Percentiles rank a stretch among this genome's conserved stretches.
Evolutionary conservation across 1,140 invertebrate genomes (phyloP).

Genomic region (Calosoma granatense): DNA sequence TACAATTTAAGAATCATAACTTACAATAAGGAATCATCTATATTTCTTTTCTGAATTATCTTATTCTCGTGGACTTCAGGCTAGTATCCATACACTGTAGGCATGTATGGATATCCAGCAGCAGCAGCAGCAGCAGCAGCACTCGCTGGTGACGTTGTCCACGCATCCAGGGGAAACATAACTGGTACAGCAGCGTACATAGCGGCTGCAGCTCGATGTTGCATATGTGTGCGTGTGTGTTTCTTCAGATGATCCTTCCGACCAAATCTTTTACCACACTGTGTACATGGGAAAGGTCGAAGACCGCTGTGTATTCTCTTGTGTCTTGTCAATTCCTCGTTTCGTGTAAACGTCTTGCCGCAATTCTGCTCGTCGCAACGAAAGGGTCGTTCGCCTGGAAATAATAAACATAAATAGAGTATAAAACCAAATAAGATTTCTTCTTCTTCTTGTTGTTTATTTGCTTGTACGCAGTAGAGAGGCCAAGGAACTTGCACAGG

Average conservation of each 20-base stretch:
- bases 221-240: constrained; percentile 61
- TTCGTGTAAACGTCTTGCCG: constrained; percentile 83
- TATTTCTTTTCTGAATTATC: no score
- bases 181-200: constrained; percentile 29
- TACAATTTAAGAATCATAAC: no score
- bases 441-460: constrained; percentile 1
- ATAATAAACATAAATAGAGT: constrained; percentile 17
- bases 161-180: constrained; percentile 30
- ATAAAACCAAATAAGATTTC: not conserved
- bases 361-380: constrained; percentile 75
- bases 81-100: not conserved
- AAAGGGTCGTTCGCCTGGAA: constrained; percentile 71
- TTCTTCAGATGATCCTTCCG: constrained; percentile 82
- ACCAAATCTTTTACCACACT: constrained; percentile 80
- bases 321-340: constrained; percentile 87
- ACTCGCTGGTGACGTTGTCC: constrained; percentile 19
- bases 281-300: constrained; percentile 64
- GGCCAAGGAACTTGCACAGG: no score
- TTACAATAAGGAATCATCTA: no score
- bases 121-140: constrained; percentile 16
- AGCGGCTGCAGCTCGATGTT: constrained; percentile 23
- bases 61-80: no score
- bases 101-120: constrained; percentile 16
- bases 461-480: not conserved
- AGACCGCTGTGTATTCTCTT: constrained; percentile 81